Percentiles rank a stretch among this genome's conserved stretches.
Conservation (phyloP, 2,113 vertebrate genomes). For the Oncorhynchus nerka region DNA sequence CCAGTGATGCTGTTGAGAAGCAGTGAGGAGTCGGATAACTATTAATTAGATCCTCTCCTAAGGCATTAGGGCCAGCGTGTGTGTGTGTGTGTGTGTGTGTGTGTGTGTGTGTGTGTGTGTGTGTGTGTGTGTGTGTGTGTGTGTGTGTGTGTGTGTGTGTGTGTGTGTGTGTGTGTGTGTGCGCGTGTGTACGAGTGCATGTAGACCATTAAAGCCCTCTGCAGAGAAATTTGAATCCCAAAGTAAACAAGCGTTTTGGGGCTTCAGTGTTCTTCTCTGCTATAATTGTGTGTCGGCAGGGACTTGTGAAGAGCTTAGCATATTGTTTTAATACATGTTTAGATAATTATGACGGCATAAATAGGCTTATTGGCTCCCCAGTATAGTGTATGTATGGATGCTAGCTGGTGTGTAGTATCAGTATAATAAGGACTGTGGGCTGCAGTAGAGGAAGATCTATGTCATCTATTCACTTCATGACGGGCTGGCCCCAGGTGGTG, state of each 20-base stretch:
- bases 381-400: not conserved
- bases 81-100: not conserved
- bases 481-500: too few relatives aligned
- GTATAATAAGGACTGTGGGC: not conserved
- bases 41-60: too few relatives aligned
- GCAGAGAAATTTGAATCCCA: too few relatives aligned
- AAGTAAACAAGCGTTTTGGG: not conserved
- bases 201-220: too few relatives aligned
- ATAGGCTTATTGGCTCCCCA: not conserved
- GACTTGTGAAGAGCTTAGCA: not conserved
- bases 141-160: not conserved
- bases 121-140: not conserved
- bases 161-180: not conserved
- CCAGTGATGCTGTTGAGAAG: too few relatives aligned
- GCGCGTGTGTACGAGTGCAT: not conserved
- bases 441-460: too few relatives aligned
- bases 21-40: too few relatives aligned
- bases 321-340: not conserved
- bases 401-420: not conserved
- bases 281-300: not conserved
- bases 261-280: not conserved
- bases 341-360: not conserved
- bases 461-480: too few relatives aligned
- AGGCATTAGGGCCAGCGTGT: not conserved
- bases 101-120: not conserved